Percentiles rank a stretch among this genome's conserved stretches.
Evolutionary conservation across 1,140 invertebrate species (phyloP).

Genomic region (Caerostris darwini): DNA sequence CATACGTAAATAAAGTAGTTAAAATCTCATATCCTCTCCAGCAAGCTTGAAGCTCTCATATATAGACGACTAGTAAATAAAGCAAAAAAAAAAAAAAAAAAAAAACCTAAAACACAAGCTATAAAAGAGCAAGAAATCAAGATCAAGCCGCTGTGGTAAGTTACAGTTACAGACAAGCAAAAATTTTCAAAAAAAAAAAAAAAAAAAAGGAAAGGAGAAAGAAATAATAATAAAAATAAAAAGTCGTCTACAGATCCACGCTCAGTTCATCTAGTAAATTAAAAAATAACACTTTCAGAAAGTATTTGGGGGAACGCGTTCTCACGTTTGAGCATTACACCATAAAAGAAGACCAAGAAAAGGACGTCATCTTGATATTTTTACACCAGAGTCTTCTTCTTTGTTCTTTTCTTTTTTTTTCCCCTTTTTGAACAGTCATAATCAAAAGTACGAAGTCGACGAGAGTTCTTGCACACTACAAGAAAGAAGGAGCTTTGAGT

Average conservation of each 20-base stretch:
- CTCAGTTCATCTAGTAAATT: background rate
- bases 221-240: background rate
- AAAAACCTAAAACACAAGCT: background rate
- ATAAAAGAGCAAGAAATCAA: background rate
- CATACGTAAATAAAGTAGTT: too few relatives aligned
- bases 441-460: background rate
- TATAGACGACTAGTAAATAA: too few relatives aligned
- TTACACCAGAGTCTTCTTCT: background rate
- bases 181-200: background rate
- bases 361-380: background rate
- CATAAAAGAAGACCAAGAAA: background rate
- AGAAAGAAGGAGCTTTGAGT: background rate
- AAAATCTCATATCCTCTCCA: too few relatives aligned
- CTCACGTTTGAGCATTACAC: background rate
- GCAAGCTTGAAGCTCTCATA: too few relatives aligned
- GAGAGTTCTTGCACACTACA: background rate
- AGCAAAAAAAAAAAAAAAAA: background rate
- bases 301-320: background rate
- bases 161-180: background rate
- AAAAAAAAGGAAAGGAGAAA: too few relatives aligned
- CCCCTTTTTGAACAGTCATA: background rate
- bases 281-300: background rate
- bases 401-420: background rate
- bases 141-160: background rate
- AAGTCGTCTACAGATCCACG: background rate